Conservation (phyloP, 2,888 invertebrate species). For the Lepidochitona cinerea region DNA sequence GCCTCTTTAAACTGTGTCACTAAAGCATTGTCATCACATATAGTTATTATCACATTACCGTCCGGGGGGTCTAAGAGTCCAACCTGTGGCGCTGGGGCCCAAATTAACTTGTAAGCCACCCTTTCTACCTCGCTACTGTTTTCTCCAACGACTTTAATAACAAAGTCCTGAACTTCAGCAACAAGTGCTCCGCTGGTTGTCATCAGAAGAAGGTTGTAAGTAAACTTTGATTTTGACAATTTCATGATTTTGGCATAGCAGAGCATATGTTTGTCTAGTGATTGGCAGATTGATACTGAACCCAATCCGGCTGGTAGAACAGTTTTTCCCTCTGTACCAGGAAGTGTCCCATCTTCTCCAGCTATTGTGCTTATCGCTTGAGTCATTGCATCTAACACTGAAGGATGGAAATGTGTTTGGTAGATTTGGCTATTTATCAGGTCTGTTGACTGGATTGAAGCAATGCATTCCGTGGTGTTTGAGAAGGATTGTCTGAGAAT, state of each 20-base stretch:
- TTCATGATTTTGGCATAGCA: conserved; percentile 30
- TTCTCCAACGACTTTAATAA: conserved; percentile 12
- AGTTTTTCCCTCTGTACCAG: conserved; percentile 17
- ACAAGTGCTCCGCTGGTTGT: conserved; percentile 35
- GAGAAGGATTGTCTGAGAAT: neutral
- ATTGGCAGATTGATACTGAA: conserved; percentile 27
- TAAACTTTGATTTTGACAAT: conserved; percentile 15
- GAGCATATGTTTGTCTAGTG: conserved; percentile 35
- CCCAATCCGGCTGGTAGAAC: conserved; percentile 37
- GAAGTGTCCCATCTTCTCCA: neutral
- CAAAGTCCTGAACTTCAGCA: conserved; percentile 39
- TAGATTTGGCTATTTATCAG: conserved; percentile 26
- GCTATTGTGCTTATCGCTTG: conserved; percentile 34
- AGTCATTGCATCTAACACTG: conserved; percentile 37
- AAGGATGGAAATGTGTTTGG: conserved; percentile 39
- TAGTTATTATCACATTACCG: neutral
- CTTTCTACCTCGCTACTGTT: neutral
- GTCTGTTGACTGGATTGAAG: conserved; percentile 31
- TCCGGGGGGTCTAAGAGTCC: neutral
- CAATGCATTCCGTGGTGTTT: conserved; percentile 32
- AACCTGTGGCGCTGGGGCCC: neutral
- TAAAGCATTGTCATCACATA: neutral
- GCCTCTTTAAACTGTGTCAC: neutral
- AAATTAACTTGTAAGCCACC: neutral
- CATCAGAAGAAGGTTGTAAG: conserved; percentile 38